Conservation (phyloP, 1,140 invertebrate species). For the Scaptomyza graminum region DNA sequence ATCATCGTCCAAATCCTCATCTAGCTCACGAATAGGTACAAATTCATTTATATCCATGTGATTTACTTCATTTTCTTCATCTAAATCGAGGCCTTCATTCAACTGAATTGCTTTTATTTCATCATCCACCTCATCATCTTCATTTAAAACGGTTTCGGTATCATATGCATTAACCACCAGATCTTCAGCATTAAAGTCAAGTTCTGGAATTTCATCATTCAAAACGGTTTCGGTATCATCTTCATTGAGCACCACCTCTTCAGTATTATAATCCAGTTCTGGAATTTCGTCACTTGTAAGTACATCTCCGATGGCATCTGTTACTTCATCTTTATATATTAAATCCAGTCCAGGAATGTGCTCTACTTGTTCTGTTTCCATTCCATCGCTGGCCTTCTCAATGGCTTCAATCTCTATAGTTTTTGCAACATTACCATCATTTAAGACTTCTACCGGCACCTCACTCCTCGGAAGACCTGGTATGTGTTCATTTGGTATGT, state of each 20-base stretch:
- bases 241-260: not conserved
- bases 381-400: not conserved
- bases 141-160: no score
- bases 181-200: not conserved
- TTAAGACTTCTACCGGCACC: no score
- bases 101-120: not conserved
- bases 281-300: not conserved
- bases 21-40: no score
- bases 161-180: no score
- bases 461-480: not conserved
- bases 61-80: no score
- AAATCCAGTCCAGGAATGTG: conserved; percentile 10
- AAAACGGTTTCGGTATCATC: not conserved
- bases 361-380: not conserved
- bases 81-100: no score
- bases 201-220: not conserved
- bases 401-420: not conserved
- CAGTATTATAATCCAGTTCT: not conserved
- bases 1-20: not conserved
- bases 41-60: no score
- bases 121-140: not conserved
- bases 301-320: not conserved
- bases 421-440: no score
- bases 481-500: not conserved
- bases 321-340: not conserved